Conservation (phyloP, 2,113 vertebrate species). For the human region DNA sequence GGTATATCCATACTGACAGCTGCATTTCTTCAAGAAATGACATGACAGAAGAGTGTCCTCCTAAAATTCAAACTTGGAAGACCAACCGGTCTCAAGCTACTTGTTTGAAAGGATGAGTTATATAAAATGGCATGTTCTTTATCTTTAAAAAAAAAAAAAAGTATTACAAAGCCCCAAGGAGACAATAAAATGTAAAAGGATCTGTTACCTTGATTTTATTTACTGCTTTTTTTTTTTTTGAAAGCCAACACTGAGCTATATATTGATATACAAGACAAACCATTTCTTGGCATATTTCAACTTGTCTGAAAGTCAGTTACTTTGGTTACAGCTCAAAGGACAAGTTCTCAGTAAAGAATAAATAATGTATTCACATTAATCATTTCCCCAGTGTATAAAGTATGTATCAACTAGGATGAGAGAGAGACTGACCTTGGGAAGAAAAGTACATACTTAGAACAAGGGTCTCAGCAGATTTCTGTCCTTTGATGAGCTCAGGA, state of each 20-base stretch:
- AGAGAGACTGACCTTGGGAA: not conserved
- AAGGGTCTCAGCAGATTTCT: not conserved
- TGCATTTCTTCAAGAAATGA: slow-evolving; percentile 23
- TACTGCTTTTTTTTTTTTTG: not conserved
- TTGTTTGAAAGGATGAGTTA: slow-evolving; percentile 57
- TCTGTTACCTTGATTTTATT: slow-evolving; percentile 64
- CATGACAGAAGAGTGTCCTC: not conserved
- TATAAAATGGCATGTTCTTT: not conserved
- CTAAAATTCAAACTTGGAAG: slow-evolving; percentile 31
- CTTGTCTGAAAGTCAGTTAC: slow-evolving; percentile 42
- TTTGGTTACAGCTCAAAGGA: slow-evolving; percentile 46
- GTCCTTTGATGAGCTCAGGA: not conserved
- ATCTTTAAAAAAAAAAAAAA: slow-evolving; percentile 2
- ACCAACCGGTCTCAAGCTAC: not conserved
- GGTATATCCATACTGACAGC: not conserved
- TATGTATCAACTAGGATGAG: not conserved
- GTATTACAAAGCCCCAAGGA: slow-evolving; percentile 31
- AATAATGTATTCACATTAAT: slow-evolving; percentile 32
- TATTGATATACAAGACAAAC: slow-evolving; percentile 31
- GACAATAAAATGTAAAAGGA: slow-evolving; percentile 45
- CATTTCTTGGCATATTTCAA: slow-evolving; percentile 36
- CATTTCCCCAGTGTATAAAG: not conserved
- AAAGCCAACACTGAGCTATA: not conserved
- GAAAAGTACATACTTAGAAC: not conserved
- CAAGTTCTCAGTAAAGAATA: slow-evolving; percentile 19